These are phyloP conservation scores for Salvelinus alpinus DNA, from an alignment of 2,113 vertebrate species.

Conservation along the genomic window DNA sequence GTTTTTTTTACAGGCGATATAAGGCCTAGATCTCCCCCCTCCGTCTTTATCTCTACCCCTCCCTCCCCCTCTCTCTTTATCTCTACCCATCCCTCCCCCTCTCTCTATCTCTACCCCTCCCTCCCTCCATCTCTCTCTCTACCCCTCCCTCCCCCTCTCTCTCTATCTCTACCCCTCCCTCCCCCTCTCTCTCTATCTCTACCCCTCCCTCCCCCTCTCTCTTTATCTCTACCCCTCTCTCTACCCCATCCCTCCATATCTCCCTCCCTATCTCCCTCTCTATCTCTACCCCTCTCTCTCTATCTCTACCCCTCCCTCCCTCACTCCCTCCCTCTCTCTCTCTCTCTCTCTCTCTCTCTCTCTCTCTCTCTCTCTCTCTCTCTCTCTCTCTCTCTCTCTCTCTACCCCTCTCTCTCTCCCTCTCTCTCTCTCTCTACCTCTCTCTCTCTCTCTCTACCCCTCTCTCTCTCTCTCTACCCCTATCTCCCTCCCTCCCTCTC, in stretches of 20 bases:
- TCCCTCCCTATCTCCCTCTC: no score
- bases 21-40: neutral
- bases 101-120: no score
- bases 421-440: neutral
- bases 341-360: no score
- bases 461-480: no score
- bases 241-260: neutral
- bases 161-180: no score
- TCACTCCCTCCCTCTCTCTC: constrained; percentile 61
- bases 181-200: neutral
- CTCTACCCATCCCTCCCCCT: neutral
- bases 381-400: neutral
- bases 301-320: no score
- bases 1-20: no score
- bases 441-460: neutral
- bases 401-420: constrained; percentile 58
- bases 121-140: neutral
- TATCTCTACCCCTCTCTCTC: neutral
- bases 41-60: no score
- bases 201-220: constrained; percentile 31
- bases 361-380: neutral
- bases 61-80: constrained; percentile 1
- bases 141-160: no score
- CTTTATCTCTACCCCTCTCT: no score
- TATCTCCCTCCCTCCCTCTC: no score